Percentiles rank a stretch among this genome's conserved stretches.
Conservation (phyloP, 2,888 invertebrate species). For the Ephialtes manifestator region DNA sequence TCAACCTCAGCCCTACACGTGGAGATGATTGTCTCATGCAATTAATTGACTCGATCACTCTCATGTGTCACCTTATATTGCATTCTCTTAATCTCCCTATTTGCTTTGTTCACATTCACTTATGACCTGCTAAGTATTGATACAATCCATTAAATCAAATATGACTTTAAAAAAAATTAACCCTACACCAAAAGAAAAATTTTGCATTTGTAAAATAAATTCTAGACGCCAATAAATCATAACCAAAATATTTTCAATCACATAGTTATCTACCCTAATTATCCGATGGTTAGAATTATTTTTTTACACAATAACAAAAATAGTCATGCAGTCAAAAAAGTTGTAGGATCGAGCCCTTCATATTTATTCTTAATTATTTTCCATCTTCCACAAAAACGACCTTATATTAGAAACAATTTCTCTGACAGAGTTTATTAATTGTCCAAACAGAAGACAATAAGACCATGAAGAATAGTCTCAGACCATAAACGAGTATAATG, state of each 20-base stretch:
- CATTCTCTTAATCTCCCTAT: neutral
- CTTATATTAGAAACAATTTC: too few species aligned
- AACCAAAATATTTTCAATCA: too few species aligned
- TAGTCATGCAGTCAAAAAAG: too few species aligned
- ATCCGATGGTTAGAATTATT: too few species aligned
- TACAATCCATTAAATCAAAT: neutral
- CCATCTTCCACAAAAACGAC: too few species aligned
- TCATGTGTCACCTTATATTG: neutral
- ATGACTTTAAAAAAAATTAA: neutral
- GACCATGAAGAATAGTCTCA: neutral
- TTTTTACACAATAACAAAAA: too few species aligned
- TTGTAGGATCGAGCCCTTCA: too few species aligned
- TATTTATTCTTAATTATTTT: too few species aligned
- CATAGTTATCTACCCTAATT: too few species aligned
- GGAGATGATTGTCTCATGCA: conserved; percentile 13
- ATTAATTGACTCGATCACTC: conserved; percentile 14
- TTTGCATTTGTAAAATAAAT: too few species aligned
- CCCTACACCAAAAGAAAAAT: neutral
- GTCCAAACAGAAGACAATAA: neutral
- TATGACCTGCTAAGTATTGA: neutral
- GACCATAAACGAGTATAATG: neutral
- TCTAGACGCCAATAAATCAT: too few species aligned
- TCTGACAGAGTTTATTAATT: too few species aligned
- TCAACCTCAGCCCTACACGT: conserved; percentile 11
- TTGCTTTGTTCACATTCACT: neutral